Base-by-base conservation (phyloP, 2,888 invertebrate genomes). In the Malacosoma neustria region DNA sequence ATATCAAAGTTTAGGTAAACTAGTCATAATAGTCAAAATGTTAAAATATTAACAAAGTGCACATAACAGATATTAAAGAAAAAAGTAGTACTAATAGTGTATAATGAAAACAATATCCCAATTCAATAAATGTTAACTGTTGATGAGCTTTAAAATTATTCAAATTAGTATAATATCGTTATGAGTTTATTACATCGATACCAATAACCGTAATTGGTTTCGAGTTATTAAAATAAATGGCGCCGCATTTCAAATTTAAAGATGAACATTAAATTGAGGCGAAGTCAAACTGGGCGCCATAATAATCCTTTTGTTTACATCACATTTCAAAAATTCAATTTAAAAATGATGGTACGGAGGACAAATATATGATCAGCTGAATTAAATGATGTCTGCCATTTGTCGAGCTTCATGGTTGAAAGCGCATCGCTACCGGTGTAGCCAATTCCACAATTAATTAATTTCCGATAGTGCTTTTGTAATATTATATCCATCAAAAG, bases 361-460 rank as follows among this genome's bases (percentile, higher is more conserved):
- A 68, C 80, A 85, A 82, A 84, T 79, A 84, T 73, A 79, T 70
- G 73, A 72, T 81, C 79, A 75, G 80, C 82, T 60, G 64, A 72
- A 79, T 77, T 76, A 79, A 82, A 82, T 75, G 79, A 77, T 72
- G 73, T 57, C 65, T 56, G 64, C 73, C 72, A 73, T 76, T 76
- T 76, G 76, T 75, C 68, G 72, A 64, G 61, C 58, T 67, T 57
- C 67, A 57, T 60, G 60, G 58, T 52, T 59, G 41, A 50, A 45
- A 43, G 51, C 56, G 48, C 54, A 48, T 54, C 49, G 46, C 52
- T 48, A 50, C 52, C 57, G 50, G 53, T 44, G 48, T 46, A 54
- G 51, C 61, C 68, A 61, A 72, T 73, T 70, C 68, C 58, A 59
- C 69, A 75, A 80, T 79, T 77, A 80, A 81, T 81, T 75, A 71